phyloP scores from a whole-genome alignment of 2,888 invertebrate genomes.

The Tuberolachnus salignus region DNA sequence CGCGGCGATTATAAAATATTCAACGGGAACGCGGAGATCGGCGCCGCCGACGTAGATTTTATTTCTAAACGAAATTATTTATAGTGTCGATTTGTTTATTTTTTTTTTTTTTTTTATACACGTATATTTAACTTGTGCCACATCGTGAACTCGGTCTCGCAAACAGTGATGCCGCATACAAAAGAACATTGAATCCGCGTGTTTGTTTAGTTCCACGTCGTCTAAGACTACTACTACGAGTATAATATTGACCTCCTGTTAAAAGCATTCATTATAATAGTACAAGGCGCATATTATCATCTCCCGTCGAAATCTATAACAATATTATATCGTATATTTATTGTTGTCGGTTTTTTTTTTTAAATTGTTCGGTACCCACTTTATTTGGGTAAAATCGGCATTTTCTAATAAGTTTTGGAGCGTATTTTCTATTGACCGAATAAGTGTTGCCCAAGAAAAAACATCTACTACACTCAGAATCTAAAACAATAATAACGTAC shows the following conservation, averaged over 20 bases:
- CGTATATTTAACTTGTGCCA: conserved; percentile 9
- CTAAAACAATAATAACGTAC: too few relatives aligned
- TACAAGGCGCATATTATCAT: background rate
- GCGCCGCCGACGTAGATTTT: background rate
- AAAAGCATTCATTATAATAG: too few relatives aligned
- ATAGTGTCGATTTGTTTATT: conserved; percentile 31
- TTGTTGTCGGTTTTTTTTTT: too few relatives aligned
- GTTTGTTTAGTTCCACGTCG: conserved; percentile 22
- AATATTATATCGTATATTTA: too few relatives aligned
- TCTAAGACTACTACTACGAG: background rate
- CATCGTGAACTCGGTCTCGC: background rate
- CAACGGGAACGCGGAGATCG: background rate
- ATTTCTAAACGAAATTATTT: background rate
- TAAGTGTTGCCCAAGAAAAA: too few relatives aligned
- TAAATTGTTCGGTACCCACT: too few relatives aligned
- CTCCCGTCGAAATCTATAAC: too few relatives aligned
- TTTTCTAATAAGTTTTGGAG: too few relatives aligned
- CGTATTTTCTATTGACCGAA: too few relatives aligned
- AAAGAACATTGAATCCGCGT: conserved; percentile 3
- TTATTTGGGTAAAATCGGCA: too few relatives aligned
- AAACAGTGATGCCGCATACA: conserved; percentile 11
- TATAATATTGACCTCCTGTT: conserved; percentile 13
- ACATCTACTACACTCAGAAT: too few relatives aligned
- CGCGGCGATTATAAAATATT: conserved; percentile 29
- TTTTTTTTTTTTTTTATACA: conserved; percentile 1